These are phyloP conservation scores for Zonitis immaculata DNA, from an alignment of 2,888 invertebrate genomes.

Conservation along the genomic window DNA sequence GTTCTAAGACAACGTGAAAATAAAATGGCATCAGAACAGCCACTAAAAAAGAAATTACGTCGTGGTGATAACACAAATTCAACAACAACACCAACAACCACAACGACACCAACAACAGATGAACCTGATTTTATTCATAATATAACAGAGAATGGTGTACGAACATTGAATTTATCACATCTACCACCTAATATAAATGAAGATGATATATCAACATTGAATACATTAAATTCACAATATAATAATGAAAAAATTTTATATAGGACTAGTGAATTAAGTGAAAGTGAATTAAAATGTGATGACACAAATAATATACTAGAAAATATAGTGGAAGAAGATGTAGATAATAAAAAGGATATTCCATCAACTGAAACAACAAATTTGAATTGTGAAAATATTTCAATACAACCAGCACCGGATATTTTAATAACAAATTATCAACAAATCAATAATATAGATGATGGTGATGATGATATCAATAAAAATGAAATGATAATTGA, in stretches of 20 bases:
- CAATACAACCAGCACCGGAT: slow-evolving; percentile 35
- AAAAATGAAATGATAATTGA: slow-evolving; percentile 10
- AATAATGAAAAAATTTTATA: slow-evolving; percentile 29
- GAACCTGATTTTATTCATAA: slow-evolving; percentile 55
- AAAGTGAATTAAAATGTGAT: slow-evolving; percentile 11
- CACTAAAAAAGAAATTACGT: slow-evolving; percentile 78
- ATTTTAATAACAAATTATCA: slow-evolving; percentile 23
- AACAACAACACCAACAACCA: too few species aligned
- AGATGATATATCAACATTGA: slow-evolving; percentile 37
- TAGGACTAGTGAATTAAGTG: slow-evolving; percentile 30
- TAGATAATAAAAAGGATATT: slow-evolving; percentile 14
- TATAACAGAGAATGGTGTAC: slow-evolving; percentile 46
- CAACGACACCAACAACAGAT: too few species aligned
- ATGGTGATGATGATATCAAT: neutral
- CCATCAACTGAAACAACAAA: slow-evolving; percentile 16
- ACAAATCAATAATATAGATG: neutral
- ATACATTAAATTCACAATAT: slow-evolving; percentile 35
- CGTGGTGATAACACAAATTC: slow-evolving; percentile 58
- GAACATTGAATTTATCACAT: slow-evolving; percentile 34
- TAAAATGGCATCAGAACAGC: slow-evolving; percentile 62
- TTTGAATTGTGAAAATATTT: slow-evolving; percentile 27
- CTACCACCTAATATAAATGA: slow-evolving; percentile 41
- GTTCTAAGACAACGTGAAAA: slow-evolving; percentile 22
- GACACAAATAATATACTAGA: slow-evolving; percentile 5
- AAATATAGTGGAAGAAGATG: slow-evolving; percentile 11